Evolutionary conservation across 1,140 invertebrate species (phyloP).

Genomic region (Neomicropteryx cornuta): DNA sequence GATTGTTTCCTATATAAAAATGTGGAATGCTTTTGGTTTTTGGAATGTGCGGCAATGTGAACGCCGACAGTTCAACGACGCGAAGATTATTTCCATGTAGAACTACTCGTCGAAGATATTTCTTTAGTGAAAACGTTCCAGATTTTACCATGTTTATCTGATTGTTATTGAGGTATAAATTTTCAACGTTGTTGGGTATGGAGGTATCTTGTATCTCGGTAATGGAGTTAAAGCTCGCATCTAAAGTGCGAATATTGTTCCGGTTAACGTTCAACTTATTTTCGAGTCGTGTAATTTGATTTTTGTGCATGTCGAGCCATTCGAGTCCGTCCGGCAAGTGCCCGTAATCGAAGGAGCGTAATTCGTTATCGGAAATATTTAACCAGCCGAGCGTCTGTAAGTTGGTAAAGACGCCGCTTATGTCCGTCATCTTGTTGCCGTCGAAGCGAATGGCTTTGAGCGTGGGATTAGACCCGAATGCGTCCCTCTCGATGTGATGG

Average conservation of each 20-base stretch:
- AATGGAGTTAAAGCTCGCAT: conserved; percentile 64
- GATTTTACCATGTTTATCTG: conserved; percentile 57
- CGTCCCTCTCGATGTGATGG: conserved; percentile 49
- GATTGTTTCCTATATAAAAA: conserved; percentile 74
- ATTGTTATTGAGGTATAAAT: conserved; percentile 69
- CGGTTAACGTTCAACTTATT: conserved; percentile 73
- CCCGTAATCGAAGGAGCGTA: conserved; percentile 58
- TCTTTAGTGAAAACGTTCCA: conserved; percentile 62
- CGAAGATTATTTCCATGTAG: conserved; percentile 64
- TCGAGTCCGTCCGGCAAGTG: conserved; percentile 53
- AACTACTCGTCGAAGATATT: conserved; percentile 61
- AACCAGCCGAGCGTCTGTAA: conserved; percentile 56
- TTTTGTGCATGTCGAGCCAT: conserved; percentile 62
- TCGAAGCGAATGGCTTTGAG: conserved; percentile 57
- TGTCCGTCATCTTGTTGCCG: conserved; percentile 53
- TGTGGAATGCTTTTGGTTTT: conserved; percentile 53
- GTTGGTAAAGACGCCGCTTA: conserved; percentile 55
- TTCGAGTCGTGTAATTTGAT: conserved; percentile 52
- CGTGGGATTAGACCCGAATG: conserved; percentile 52
- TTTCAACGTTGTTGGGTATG: conserved; percentile 63
- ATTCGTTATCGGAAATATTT: conserved; percentile 57
- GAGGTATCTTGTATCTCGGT: conserved; percentile 54
- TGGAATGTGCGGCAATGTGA: conserved; percentile 53
- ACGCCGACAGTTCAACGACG: conserved; percentile 59
- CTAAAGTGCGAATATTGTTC: conserved; percentile 61